Base-by-base conservation (phyloP, 2,113 vertebrate species). In the Rhinogobius similis region DNA sequence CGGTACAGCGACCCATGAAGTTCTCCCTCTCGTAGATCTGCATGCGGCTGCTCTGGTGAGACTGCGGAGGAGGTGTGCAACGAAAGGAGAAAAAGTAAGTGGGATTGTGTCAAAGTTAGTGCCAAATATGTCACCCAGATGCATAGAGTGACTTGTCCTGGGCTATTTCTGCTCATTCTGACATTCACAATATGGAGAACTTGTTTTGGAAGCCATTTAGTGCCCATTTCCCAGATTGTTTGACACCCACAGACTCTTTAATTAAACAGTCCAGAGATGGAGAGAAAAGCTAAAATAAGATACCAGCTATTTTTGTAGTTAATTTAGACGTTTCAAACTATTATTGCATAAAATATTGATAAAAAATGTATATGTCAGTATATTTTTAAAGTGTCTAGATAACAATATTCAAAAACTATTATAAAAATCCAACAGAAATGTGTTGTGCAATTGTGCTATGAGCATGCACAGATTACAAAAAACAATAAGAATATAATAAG, bases 11-110 rank as follows among this genome's bases (percentile, higher is more conserved):
- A 66, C 93, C 92, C 92, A 94, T 75, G 87, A 94, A 94, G 84
- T 93, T 93, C 87, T 94, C 93, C 82, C 20, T 92, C 88, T 94
- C 93, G 1, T 88, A 94, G 79, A 94, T 93, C 75, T 83, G 77
- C 92, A 94, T 94, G 65, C 92, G 92, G 44, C 93, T 94, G 88
- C 89, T 92, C 75, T 89, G 89, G 85, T 94, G 93, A 65, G 92
- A 89, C 93, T 94, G 82, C 2, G 13, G 9, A 36, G 58, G 44
- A 23, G 4, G 46, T 12, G 20, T 18, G 13, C 52, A 5, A 4
- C 24, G 10, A 12, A 21, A 1, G 50, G 21, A 1, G 9, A 10
- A 0, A 6, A 23, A 23, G 27, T 6, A 46, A 38, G 48, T 10
- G 16, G 26, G 23, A 13, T 6, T 27, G 26, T 20, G 52, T 59